Conservation (phyloP, 2,797 vertebrate genomes). For the Hydrocynus forskahlii region DNA sequence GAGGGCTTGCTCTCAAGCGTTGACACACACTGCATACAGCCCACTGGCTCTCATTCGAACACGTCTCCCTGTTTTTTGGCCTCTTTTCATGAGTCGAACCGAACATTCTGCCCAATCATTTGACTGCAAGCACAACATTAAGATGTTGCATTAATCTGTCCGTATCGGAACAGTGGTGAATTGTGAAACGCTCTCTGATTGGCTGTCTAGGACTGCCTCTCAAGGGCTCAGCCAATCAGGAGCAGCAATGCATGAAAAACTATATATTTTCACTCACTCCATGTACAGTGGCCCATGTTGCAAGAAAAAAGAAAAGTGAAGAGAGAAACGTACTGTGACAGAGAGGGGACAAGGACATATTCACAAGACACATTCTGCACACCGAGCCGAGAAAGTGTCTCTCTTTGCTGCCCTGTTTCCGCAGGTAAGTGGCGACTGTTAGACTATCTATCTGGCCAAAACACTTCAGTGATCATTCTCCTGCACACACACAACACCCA, state of each 20-base stretch:
- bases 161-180: slow-evolving; percentile 62
- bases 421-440: slow-evolving; percentile 70
- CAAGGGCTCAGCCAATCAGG: slow-evolving; percentile 82
- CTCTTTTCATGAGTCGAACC: not conserved
- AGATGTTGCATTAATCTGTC: slow-evolving; percentile 70
- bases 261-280: slow-evolving; percentile 80
- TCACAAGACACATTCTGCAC: slow-evolving; percentile 54
- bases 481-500: slow-evolving; percentile 70
- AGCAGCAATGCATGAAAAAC: slow-evolving; percentile 72
- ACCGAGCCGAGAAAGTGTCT: slow-evolving; percentile 66
- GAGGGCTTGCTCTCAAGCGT: not conserved
- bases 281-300: slow-evolving; percentile 79
- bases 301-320: slow-evolving; percentile 71
- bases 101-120: not conserved
- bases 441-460: slow-evolving; percentile 28
- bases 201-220: slow-evolving; percentile 77
- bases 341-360: slow-evolving; percentile 35
- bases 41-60: slow-evolving; percentile 19
- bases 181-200: slow-evolving; percentile 78
- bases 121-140: slow-evolving; percentile 53
- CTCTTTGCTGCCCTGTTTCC: slow-evolving; percentile 65
- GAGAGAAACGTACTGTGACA: slow-evolving; percentile 59
- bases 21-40: slow-evolving; percentile 25
- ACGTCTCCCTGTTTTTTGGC: slow-evolving; percentile 3
- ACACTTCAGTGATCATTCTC: slow-evolving; percentile 61